These are phyloP conservation scores for Pyxicephalus adspersus DNA, from an alignment of 2,113 vertebrate genomes.

Conservation along the genomic window DNA sequence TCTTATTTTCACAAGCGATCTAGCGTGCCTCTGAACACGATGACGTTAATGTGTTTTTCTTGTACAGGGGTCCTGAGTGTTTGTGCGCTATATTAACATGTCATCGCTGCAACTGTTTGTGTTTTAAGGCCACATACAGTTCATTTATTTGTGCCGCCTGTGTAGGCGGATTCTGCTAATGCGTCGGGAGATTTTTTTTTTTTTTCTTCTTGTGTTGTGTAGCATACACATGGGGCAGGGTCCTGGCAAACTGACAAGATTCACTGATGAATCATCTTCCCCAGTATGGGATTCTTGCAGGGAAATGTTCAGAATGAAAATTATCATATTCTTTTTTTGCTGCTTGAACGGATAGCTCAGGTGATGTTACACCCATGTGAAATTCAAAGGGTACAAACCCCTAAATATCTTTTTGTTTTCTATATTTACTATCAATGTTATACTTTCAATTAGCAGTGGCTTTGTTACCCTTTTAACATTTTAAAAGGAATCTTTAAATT, in stretches of 20 bases:
- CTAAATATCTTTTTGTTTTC: too few species aligned
- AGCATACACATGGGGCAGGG: not conserved
- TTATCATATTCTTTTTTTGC: too few species aligned
- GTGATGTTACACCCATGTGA: not conserved
- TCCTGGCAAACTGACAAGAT: not conserved
- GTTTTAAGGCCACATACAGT: not conserved
- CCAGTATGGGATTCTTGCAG: not conserved
- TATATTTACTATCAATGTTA: too few species aligned
- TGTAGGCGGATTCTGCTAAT: constrained; percentile 4
- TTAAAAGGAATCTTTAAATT: too few species aligned
- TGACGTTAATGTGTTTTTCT: too few species aligned
- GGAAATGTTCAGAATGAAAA: not conserved
- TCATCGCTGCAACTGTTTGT: not conserved
- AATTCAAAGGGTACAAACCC: too few species aligned
- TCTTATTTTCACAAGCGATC: too few species aligned
- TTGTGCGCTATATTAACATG: too few species aligned
- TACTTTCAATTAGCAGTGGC: too few species aligned
- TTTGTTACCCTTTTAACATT: too few species aligned
- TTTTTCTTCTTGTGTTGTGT: not conserved
- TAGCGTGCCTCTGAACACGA: too few species aligned
- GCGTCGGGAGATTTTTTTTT: not conserved
- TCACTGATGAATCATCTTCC: constrained; percentile 6
- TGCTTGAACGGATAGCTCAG: not conserved
- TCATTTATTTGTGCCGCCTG: not conserved
- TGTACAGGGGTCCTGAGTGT: too few species aligned